Base-by-base conservation (phyloP, 2,888 invertebrate species). In the Pasiphila rectangulata region DNA sequence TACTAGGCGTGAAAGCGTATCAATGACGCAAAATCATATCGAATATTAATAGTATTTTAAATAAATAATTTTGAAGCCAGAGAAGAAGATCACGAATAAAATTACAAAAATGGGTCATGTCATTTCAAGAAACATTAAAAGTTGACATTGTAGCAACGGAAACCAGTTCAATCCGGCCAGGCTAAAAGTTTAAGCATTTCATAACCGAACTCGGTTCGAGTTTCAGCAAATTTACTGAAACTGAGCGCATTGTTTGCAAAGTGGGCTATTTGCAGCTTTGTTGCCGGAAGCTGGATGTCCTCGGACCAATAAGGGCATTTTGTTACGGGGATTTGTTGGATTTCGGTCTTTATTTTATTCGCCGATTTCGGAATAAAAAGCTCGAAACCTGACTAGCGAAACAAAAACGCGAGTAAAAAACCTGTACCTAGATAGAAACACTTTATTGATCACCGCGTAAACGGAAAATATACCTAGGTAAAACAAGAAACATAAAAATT, bases 151-250 rank as follows among this genome's bases (percentile, higher is more conserved):
- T 45, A 39, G 35, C 40, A 34, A 38, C 44, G 27, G 45, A 46
- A 57, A 32, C 49, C 36, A 15, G 44, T 42, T 39, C 44, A 52
- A 52, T 46, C 44, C 38, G n/a, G 27, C 34, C 32, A 38, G 38
- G 37, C 53, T 51, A 46, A 51, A 47, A 54, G 56, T 51, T 59
- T 46, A 44, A 60, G 56, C 56, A 61, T 59, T 58, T 56, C 57
- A 60, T 55, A 56, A 56, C 54, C 34, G 51, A 51, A 44, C 51
- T 48, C 50, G 27, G 46, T 48, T 34, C 41, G 54, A 56, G 46
- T 59, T 63, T 52, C 57, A 52, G 56, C 51, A 56, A 61, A 66
- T 67, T 69, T 63, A 61, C 63, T 63, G 51, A 50, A 63, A 54
- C 48, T 56, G 60, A 46, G 51, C 52, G 49, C 52, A 56, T 57